Percentiles rank a stretch among this genome's conserved stretches.
Conservation (phyloP, 1,140 invertebrate genomes). For the Oedothorax gibbosus region DNA sequence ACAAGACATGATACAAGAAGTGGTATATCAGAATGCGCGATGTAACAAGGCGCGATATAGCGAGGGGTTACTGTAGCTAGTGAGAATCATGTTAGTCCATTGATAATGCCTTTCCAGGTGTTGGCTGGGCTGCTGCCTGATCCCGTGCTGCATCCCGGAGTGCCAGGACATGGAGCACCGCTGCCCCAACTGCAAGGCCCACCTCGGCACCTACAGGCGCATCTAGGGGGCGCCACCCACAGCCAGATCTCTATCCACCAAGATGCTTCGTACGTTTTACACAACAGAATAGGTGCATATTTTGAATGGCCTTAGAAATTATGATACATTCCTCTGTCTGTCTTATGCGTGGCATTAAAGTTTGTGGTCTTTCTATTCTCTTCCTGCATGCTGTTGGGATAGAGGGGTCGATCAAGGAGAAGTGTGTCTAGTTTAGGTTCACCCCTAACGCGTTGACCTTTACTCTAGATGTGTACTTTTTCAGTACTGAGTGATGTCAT, state of each 20-base stretch:
- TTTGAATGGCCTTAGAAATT: too few species aligned
- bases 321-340: neutral
- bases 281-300: neutral
- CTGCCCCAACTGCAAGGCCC: slow-evolving; percentile 86
- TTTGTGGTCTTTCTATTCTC: neutral
- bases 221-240: neutral
- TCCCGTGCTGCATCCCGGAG: slow-evolving; percentile 88
- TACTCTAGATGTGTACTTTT: neutral
- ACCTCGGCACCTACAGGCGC: slow-evolving; percentile 77
- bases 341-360: neutral
- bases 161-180: slow-evolving; percentile 89
- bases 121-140: slow-evolving; percentile 83
- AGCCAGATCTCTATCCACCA: neutral
- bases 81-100: too few species aligned
- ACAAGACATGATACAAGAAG: too few species aligned
- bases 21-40: too few species aligned
- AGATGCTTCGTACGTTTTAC: neutral
- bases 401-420: too few species aligned
- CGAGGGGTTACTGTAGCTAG: too few species aligned
- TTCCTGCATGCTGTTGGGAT: too few species aligned
- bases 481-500: slow-evolving; percentile 1
- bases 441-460: too few species aligned
- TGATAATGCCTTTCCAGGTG: slow-evolving; percentile 72
- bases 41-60: too few species aligned
- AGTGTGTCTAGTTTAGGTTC: too few species aligned